Base-by-base conservation (phyloP, 2,888 invertebrate genomes). In the Plebejus argus region DNA sequence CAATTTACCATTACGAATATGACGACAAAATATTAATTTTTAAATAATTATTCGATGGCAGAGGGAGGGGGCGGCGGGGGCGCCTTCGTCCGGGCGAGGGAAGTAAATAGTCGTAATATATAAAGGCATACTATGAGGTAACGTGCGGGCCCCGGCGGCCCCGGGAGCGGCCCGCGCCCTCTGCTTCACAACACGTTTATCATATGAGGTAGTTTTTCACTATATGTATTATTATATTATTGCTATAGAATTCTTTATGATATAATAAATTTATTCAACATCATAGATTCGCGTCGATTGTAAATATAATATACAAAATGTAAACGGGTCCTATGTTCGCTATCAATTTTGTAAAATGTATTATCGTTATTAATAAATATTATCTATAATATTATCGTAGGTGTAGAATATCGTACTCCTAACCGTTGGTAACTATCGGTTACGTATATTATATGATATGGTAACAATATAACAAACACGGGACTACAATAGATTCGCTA, bases 181-280 rank as follows among this genome's bases (percentile, higher is more conserved):
- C 74, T 49, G 53, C 23, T 10, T 85, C 87, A 87, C 86, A 88
- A 86, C 88, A 85, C 86, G 82, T 81, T 85, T 86, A 87, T 90
- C 90, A 90, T 84, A 87, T 93, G 93, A 94, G 93, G 93, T 94
- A 94, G 93, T 90, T 28, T 45, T 66, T 92, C 85, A 87, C 93
- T 93, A 85, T 91, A 87, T 86, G 88, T 88, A 86, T 87, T 86
- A 89, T 86, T 86, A 89, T 86, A 77, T 87, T 89, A 92, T 89
- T 92, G 89, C 90, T 91, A 91, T 89, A 89, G 89, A 84, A 89
- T 87, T 66, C 28, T 66, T 88, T 87, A 87, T 86, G 89, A 89
- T 85, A 87, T 88, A 91, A 90, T 85, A 85, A 84, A 86, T 82
- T 86, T 86, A 89, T 82, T 89, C 88, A 92, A 91, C 90, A 91